Base-by-base conservation (phyloP, 1,140 invertebrate species). In the Cryptotermes secundus region DNA sequence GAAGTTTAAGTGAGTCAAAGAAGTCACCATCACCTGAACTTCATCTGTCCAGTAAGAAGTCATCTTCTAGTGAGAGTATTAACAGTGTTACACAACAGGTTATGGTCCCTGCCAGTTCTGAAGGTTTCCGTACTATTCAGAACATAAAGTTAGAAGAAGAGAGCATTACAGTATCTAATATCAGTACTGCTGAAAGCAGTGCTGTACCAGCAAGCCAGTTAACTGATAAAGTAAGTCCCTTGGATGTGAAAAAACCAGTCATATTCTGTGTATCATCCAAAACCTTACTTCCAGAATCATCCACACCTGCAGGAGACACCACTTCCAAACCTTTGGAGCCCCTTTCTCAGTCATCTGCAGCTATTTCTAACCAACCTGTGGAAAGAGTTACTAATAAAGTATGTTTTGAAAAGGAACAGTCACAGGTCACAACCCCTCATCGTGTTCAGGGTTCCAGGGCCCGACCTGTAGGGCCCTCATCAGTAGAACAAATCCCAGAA, bases 1-100 rank as follows among this genome's bases (percentile, higher is more conserved):
- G 92, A 86, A 91, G 91, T 86, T 72, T 72, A 26, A 72, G 4
- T 72, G 59, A 72, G n/a, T 72, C 59, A 72, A 81, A 72, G 59
- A 59, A 38, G 22, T 83, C 72, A 19, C 10, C 24, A 9, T 83
- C 72, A 42, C 83, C 83, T 1, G 83, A 79, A 83, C 83, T n/a
- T 4, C 34, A 38, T 22, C 80, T 35, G 34, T 26, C 79, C 19
- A 84, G 10, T 34, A 85, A 80, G 79, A 85, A 83, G 45, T 85
- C 85, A 24, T 24, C 65, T 7, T 86, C 85, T 38, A 85, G n/a
- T 80, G 85, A 86, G 49, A 86, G 84, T 84, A 49, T 86, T n/a
- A 34, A 26, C 26, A 82, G 81, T 82, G 12, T 36, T 31, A 82
- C 81, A 49, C 81, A 82, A 16, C 59, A 72, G 26, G 26, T 72